Evolutionary conservation across 2,888 invertebrate species (phyloP), one percentile per base, ranked within the genome.

Genomic region (Agrotis exclamationis): DNA sequence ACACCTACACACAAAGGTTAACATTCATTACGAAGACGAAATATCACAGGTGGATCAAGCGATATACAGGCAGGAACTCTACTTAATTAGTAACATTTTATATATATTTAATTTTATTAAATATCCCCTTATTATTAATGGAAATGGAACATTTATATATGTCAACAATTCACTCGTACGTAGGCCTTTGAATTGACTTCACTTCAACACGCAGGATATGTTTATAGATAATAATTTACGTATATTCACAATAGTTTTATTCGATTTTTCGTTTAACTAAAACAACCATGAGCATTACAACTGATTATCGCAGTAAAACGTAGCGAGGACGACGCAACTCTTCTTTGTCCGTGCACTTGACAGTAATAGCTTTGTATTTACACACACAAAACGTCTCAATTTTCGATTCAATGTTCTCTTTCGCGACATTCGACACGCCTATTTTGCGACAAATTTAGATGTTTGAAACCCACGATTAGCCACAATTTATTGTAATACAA

Each of bases 311-410:
- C 85, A 86, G 86, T 78, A 84, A 86, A 91, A 91, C 89, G 90
- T 85, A 91, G 89, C 86, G 83, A 88, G 87, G 88, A 89, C 87
- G 90, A 88, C 89, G 90, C 87, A 86, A 90, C 91, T 93, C 91
- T 94, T 92, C 96, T 96, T 96, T 96, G 96, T 96, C 95, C 95
- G 94, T 94, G 95, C 94, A 95, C 95, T 95, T 93, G 95, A 95
- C 88, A 95, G 94, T 92, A 95, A 93, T 91, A 95, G 94, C 93
- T 96, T 95, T 91, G 95, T 96, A 95, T 96, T 95, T 93, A 96
- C 95, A 96, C 96, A 96, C 95, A 96, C 94, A 94, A 96, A 96
- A 91, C 95, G 94, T 93, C 95, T 93, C 88, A 95, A 89, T 92
- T 96, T 95, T 82, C 95, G 92, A 85, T 92, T 93, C 85, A 95